Base-by-base conservation (phyloP, 2,113 vertebrate species). In the Atlantisia rogersi region DNA sequence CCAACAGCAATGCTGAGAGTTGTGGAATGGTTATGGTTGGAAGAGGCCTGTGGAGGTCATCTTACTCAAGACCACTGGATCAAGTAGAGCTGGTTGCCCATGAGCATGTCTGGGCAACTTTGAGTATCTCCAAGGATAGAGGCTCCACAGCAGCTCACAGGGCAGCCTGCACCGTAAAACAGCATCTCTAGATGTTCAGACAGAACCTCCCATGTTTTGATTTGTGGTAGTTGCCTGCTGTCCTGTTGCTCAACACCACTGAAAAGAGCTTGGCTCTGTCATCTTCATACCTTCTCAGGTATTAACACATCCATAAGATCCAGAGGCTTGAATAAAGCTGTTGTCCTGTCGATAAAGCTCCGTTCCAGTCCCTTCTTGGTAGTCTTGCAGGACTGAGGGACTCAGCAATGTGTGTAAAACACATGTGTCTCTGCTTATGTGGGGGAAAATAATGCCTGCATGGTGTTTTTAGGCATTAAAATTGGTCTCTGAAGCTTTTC, bases 21-120 rank as follows among this genome's bases (percentile, higher is more conserved):
- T 80, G 42, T 60, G 55, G 60, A 14, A 15, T 19, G 11, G 4
- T 37, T 44, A 44, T 26, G 48, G 11, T 62, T 81, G 2, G 3
- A 31, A 88, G 65, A 31, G 16, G 21, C 28, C 11, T 69, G 46
- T 79, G 56, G 20, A 67, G 26, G 24, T 29, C 3, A 0, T 52
- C 29, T 62, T 60, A 5, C 0, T 25, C 32, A 17, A 1, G 7
- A 4, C 1, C 7, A 3, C 11, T 25, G 17, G 13, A 60, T 86
- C 46, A 46, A 35, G 31, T 48, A 63, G 62, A 91, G 28, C 53
- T 42, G 39, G 3, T 48, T 53, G 56, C 22, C 35, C 7, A 25
- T 18, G 17, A 35, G 32, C 3, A 0, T 13, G 22, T 53, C 37
- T n/a, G 58, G 15, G 5, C 15, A 3, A 28, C n/a, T 52, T 29